A percentile compares a stretch with the other conserved stretches of the same genome.
These are phyloP conservation scores for Oxycera nigricornis DNA, from an alignment of 2,888 invertebrate genomes.

Conservation along the genomic window DNA sequence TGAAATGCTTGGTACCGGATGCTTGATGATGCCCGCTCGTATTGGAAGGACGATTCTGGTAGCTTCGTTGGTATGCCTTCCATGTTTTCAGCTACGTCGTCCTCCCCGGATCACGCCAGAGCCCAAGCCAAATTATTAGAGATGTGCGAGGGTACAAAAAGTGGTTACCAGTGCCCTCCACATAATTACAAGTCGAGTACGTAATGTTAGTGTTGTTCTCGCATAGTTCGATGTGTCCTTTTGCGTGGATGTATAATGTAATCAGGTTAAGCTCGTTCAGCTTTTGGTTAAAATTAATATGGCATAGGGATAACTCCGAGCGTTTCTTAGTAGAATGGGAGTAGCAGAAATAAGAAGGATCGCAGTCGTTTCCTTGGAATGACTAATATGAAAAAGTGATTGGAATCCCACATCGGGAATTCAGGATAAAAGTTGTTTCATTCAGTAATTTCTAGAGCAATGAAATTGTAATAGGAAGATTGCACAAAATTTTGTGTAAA, in stretches of 20 bases:
- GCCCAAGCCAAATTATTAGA: no score
- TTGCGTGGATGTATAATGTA: conserved; percentile 7
- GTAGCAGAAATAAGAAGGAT: not conserved
- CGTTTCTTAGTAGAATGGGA: not conserved
- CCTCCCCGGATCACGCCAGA: no score
- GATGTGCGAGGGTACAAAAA: not conserved
- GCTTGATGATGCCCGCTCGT: conserved; percentile 2
- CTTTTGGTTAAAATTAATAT: conserved; percentile 38
- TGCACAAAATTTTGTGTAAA: no score
- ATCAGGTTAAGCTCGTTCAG: conserved; percentile 32
- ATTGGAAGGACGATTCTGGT: conserved; percentile 7
- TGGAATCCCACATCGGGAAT: conserved; percentile 25
- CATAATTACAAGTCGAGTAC: conserved; percentile 37
- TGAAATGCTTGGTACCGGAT: conserved; percentile 16
- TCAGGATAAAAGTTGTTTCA: not conserved
- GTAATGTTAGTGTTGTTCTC: conserved; percentile 30
- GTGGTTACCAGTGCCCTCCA: conserved; percentile 3
- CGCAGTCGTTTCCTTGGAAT: not conserved
- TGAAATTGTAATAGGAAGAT: no score
- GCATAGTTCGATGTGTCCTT: conserved; percentile 5
- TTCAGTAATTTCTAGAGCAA: no score
- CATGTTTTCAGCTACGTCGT: no score
- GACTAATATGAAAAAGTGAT: conserved; percentile 30
- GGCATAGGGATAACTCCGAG: conserved; percentile 19
- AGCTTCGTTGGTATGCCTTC: conserved; percentile 34